These are phyloP conservation scores for Rostratula benghalensis DNA, from an alignment of 2,113 vertebrate genomes.

Conservation along the genomic window DNA sequence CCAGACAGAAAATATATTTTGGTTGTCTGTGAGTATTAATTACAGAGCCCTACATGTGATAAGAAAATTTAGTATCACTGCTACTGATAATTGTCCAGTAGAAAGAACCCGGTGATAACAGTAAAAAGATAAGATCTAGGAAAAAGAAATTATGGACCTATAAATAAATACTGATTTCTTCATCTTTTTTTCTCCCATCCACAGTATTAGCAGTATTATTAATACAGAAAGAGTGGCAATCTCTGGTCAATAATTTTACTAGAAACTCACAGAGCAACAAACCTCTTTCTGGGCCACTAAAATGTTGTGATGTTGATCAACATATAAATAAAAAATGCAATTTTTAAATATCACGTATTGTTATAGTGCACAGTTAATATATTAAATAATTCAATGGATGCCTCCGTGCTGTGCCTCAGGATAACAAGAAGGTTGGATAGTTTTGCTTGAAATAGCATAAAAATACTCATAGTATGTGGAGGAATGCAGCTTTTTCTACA, in stretches of 20 bases:
- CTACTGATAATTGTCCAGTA: not conserved
- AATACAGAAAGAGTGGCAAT: not conserved
- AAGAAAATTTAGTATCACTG: not conserved
- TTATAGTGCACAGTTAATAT: not conserved
- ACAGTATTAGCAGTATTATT: not conserved
- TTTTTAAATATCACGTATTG: not conserved
- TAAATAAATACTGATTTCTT: not conserved
- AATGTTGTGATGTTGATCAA: not conserved
- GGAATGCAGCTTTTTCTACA: not conserved
- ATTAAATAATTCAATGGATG: not conserved
- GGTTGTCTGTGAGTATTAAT: not conserved
- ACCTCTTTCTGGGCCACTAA: not conserved
- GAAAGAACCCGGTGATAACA: not conserved
- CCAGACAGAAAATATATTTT: not conserved
- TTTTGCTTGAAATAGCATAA: not conserved
- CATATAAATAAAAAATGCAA: not conserved
- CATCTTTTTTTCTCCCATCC: not conserved
- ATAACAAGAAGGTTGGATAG: not conserved
- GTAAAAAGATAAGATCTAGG: not conserved
- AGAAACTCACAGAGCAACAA: not conserved
- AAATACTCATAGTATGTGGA: not conserved
- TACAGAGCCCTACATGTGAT: not conserved
- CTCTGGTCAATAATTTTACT: constrained; percentile 5
- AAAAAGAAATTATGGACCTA: not conserved
- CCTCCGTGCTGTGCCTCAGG: not conserved